These are phyloP conservation scores for Nesogale talazaci DNA, from an alignment of 2,113 vertebrate genomes.

Conservation along the genomic window DNA sequence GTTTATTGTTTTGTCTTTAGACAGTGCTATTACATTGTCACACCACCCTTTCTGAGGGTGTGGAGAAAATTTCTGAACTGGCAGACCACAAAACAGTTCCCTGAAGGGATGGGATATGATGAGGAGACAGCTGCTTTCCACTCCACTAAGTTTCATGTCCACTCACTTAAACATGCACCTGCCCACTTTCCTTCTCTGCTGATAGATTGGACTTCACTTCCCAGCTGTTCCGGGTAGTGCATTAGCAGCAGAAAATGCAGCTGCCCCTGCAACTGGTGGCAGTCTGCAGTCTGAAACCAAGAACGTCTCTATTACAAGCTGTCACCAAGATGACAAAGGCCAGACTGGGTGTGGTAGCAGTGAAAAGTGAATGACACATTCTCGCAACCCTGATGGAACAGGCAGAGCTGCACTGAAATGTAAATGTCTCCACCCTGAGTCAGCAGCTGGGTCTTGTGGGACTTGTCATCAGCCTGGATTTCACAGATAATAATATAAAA, in stretches of 20 bases:
- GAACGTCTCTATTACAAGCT: background rate
- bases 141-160: conserved; percentile 6
- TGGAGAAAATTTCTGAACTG: conserved; percentile 12
- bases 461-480: background rate
- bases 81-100: background rate
- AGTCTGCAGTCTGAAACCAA: background rate
- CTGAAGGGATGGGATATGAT: conserved; percentile 4
- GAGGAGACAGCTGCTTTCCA: conserved; percentile 23
- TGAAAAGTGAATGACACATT: background rate
- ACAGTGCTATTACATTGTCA: background rate
- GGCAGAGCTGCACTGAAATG: background rate
- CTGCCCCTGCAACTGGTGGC: background rate
- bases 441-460: background rate
- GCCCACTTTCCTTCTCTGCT: background rate
- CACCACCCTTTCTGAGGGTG: background rate
- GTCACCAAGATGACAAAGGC: background rate
- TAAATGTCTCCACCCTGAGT: background rate
- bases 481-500: background rate
- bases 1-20: background rate
- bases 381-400: background rate
- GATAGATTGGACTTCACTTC: background rate
- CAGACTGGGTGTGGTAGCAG: background rate
- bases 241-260: background rate
- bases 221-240: background rate
- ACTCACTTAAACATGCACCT: conserved; percentile 43